These are phyloP conservation scores for Zygogramma bicolorata DNA, from an alignment of 2,888 invertebrate genomes.

Conservation along the genomic window DNA sequence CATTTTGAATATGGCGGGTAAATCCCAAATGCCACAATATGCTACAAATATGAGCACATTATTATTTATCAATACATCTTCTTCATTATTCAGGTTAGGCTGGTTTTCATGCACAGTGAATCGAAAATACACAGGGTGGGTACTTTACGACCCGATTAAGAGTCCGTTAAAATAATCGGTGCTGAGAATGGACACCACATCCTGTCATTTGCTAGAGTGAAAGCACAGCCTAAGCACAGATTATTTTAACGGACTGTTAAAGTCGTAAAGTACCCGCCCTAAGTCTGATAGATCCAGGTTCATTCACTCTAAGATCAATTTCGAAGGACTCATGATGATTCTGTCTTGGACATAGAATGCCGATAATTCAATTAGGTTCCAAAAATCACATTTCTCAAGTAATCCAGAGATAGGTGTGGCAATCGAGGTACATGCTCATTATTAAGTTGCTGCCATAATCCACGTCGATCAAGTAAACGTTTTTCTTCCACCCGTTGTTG, in stretches of 20 bases:
- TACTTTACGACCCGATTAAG: too few species aligned
- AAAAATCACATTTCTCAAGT: constrained; percentile 11
- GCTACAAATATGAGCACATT: too few species aligned
- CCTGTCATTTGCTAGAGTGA: too few species aligned
- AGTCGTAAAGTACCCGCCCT: too few species aligned
- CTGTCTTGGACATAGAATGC: constrained; percentile 12
- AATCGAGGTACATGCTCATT: constrained; percentile 13
- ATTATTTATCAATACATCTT: not conserved
- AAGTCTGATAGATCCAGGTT: not conserved
- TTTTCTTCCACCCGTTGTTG: constrained; percentile 13
- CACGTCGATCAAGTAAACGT: constrained; percentile 12
- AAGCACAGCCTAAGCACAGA: too few species aligned
- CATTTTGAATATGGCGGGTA: not conserved
- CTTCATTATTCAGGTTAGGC: not conserved
- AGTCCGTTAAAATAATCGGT: too few species aligned
- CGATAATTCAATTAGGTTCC: constrained; percentile 14
- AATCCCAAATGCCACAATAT: too few species aligned
- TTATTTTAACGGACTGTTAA: too few species aligned
- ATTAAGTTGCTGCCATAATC: constrained; percentile 13
- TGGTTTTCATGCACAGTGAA: not conserved
- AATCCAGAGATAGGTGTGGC: constrained; percentile 13
- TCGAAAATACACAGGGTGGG: not conserved
- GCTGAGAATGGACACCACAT: too few species aligned
- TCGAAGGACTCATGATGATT: not conserved
- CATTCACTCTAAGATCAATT: not conserved